phyloP scores from a whole-genome alignment of 1,140 invertebrate species.

The Lasaia peninsularis region DNA sequence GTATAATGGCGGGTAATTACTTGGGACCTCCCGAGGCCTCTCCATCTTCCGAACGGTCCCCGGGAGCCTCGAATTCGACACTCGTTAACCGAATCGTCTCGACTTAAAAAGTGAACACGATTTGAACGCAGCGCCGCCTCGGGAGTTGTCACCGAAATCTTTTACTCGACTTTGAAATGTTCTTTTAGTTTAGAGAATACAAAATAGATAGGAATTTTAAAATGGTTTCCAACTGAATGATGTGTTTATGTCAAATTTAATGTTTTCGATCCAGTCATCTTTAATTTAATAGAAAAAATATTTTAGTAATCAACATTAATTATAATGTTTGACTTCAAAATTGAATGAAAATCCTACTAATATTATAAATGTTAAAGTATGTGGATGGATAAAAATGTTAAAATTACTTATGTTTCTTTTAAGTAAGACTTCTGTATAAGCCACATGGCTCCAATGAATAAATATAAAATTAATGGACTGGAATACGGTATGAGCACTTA shows the following conservation, averaged over 20 bases:
- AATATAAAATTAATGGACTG: not conserved
- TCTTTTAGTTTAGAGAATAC: conserved; percentile 6
- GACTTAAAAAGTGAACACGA: conserved; percentile 71
- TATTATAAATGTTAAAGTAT: too few relatives aligned
- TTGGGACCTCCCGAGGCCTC: conserved; percentile 60
- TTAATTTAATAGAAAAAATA: too few relatives aligned
- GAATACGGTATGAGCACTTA: not conserved
- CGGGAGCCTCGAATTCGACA: conserved; percentile 64
- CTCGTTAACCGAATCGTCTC: conserved; percentile 72
- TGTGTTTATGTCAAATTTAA: too few relatives aligned
- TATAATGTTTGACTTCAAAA: too few relatives aligned
- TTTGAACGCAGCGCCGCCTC: conserved; percentile 54
- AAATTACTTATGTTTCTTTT: too few relatives aligned
- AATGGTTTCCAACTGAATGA: too few relatives aligned
- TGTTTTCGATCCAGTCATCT: too few relatives aligned
- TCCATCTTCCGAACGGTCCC: conserved; percentile 51
- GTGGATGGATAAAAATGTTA: too few relatives aligned
- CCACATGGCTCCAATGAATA: not conserved
- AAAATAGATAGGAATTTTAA: too few relatives aligned
- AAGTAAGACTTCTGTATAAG: not conserved
- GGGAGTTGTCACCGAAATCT: conserved; percentile 46
- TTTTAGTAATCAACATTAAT: too few relatives aligned
- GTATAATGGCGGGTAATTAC: conserved; percentile 75
- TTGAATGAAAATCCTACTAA: too few relatives aligned
- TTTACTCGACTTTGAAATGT: conserved; percentile 17